A percentile compares a stretch with the other conserved stretches of the same genome.
Evolutionary conservation across 2,888 invertebrate species (phyloP).

Genomic region (Tubulanus polymorphus): DNA sequence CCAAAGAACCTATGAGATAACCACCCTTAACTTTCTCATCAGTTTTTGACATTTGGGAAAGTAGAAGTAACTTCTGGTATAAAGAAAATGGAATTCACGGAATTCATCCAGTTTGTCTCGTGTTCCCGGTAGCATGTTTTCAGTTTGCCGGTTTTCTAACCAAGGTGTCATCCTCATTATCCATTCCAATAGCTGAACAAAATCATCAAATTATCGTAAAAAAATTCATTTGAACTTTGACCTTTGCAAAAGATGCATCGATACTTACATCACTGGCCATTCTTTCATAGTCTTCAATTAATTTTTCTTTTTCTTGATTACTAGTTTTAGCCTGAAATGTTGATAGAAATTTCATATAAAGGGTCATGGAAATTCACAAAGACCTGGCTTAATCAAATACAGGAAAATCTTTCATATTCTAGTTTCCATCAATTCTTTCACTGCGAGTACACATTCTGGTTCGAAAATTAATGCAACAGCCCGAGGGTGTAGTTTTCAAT

Average conservation of each 20-base stretch:
- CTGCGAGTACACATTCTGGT: too few relatives aligned
- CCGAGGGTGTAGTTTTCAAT: too few relatives aligned
- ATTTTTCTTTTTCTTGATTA: constrained; percentile 99
- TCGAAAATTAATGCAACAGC: too few relatives aligned
- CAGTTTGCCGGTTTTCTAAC: constrained; percentile 65
- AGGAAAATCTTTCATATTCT: too few relatives aligned
- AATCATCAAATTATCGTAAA: neutral
- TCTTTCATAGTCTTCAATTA: constrained; percentile 99
- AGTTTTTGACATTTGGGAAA: too few relatives aligned
- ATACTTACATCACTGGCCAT: constrained; percentile 93
- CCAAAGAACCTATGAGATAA: too few relatives aligned
- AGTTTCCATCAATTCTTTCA: too few relatives aligned
- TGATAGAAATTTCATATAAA: constrained; percentile 2
- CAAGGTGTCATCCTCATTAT: constrained; percentile 93
- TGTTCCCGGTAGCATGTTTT: constrained; percentile 94
- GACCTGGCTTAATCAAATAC: too few relatives aligned
- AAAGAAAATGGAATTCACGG: constrained; percentile 96
- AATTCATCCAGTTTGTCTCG: constrained; percentile 98
- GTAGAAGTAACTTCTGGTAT: too few relatives aligned
- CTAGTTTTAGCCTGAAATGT: constrained; percentile 90
- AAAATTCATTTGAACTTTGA: constrained; percentile 2
- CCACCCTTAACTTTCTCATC: too few relatives aligned
- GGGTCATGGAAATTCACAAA: too few relatives aligned
- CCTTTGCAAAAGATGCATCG: too few relatives aligned
- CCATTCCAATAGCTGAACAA: constrained; percentile 86